A percentile compares a stretch with the other conserved stretches of the same genome.
phyloP scores from a whole-genome alignment of 2,113 vertebrate genomes.

The Rhizomys pruinosus region DNA sequence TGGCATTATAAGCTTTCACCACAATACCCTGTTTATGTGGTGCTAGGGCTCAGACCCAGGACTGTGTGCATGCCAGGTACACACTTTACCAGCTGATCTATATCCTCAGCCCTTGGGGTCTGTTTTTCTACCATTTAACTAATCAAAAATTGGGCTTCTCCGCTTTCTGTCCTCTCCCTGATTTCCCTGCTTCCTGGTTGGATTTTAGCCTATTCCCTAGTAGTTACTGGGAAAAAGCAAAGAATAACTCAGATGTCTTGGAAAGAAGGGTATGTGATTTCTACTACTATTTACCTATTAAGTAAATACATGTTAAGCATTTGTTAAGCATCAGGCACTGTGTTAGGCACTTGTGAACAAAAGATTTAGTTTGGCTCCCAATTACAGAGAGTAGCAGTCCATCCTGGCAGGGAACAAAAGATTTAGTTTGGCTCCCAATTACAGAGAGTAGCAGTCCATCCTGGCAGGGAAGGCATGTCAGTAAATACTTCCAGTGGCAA shows the following conservation, averaged over 20 bases:
- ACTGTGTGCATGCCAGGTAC: too few relatives aligned
- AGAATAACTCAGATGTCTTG: not conserved
- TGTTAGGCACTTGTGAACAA: not conserved
- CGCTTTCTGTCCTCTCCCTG: not conserved
- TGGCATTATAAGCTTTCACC: too few relatives aligned
- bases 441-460: not conserved
- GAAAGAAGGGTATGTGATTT: not conserved
- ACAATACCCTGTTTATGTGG: too few relatives aligned
- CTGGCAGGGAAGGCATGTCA: not conserved
- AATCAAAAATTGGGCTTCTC: not conserved
- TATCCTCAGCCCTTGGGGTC: not conserved
- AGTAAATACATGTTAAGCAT: not conserved
- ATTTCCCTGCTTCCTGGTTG: not conserved
- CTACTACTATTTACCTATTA: not conserved
- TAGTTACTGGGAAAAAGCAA: constrained; percentile 33
- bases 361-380: not conserved
- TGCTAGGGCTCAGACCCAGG: too few relatives aligned
- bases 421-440: not conserved
- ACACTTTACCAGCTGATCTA: not conserved
- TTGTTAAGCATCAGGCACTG: not conserved
- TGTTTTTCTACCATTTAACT: not conserved
- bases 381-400: not conserved
- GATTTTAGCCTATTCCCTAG: not conserved
- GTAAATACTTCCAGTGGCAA: not conserved
- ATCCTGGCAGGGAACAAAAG: not conserved